Base-by-base conservation (phyloP, 2,113 vertebrate genomes). In the Peromyscus californicus region DNA sequence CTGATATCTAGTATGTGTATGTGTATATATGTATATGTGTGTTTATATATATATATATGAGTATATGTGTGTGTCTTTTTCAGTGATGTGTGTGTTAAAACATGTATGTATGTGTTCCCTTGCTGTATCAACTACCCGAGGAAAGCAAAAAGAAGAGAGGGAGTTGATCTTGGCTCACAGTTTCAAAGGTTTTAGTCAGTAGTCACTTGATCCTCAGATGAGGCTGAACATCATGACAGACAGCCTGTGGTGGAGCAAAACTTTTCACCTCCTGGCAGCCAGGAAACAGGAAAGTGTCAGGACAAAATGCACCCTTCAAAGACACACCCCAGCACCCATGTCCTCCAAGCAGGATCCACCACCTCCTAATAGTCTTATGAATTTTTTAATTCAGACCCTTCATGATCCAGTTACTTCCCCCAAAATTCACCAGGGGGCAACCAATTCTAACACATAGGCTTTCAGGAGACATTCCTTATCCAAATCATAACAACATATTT, bases 401-500 rank as follows among this genome's bases (percentile, higher is more conserved):
- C 61, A 33, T 8, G 1, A 67, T 88, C 42, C 45, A 70, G 1
- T 48, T 48, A 69, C 31, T 69, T 51, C 17, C 31, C 84, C 39
- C 7, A 33, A 87, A 12, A 3, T 65, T 33, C 84, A 87, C 69
- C 39, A 69, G 65, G 7, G 17, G 42, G 19, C 21, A 51, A n/a
- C 5, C 45, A 88, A 70, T 54, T 69, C 16, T 51, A 88, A 69
- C 11, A 33, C 16, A 84, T 65, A 48, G 4, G 16, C 26, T 31
- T 86, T 45, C 16, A 3, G 42, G 65, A 51, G 29, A 36, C 19
- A 72, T 39, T 88, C 21, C 19, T 51, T 36, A 85, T 31, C 42
- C 13, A 85, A 85, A 85, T 39, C 39, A 45, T 65, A 63, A 26
- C 22, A 83, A 15, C 29, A 87, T 92, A 57, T 90, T 97, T 89